Conservation (phyloP, 2,888 invertebrate species). For the Ptilodon capucinus region DNA sequence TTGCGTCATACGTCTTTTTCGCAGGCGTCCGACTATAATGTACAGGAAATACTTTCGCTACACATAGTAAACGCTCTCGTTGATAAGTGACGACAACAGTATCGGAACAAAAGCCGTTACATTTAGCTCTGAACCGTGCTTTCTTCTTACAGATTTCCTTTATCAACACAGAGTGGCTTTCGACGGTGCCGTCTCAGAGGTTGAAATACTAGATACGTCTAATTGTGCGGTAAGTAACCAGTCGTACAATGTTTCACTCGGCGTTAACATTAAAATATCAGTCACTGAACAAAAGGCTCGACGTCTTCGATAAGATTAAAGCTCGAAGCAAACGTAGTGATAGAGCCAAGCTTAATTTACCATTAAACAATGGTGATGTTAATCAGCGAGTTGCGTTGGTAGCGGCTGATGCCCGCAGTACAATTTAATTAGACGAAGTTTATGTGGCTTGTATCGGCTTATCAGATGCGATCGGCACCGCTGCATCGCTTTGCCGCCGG, state of each 20-base stretch:
- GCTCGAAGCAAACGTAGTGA: constrained; percentile 55
- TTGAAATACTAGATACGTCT: constrained; percentile 91
- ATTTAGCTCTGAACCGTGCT: constrained; percentile 23
- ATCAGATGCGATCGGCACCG: constrained; percentile 61
- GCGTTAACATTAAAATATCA: constrained; percentile 31
- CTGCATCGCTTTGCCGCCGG: constrained; percentile 43
- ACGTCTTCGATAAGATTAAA: constrained; percentile 23
- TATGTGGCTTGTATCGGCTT: constrained; percentile 65
- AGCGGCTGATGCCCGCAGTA: constrained; percentile 65
- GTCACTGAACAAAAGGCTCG: constrained; percentile 31
- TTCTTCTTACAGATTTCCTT: constrained; percentile 88
- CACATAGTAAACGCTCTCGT: constrained; percentile 22
- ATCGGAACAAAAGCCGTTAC: constrained; percentile 24
- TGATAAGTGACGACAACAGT: constrained; percentile 23
- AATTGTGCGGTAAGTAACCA: constrained; percentile 88
- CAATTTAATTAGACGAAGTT: constrained; percentile 79
- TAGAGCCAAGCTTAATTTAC: constrained; percentile 70
- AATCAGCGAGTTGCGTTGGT: constrained; percentile 55
- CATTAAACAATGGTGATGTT: constrained; percentile 77
- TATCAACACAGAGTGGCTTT: constrained; percentile 90
- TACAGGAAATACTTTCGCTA: constrained; percentile 38
- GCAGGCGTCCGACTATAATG: constrained; percentile 35
- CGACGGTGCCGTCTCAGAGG: constrained; percentile 89
- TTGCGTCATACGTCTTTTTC: constrained; percentile 42
- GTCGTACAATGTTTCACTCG: constrained; percentile 26